Evolutionary conservation across 2,888 invertebrate genomes (phyloP).

Genomic region (Machimus rusticus): DNA sequence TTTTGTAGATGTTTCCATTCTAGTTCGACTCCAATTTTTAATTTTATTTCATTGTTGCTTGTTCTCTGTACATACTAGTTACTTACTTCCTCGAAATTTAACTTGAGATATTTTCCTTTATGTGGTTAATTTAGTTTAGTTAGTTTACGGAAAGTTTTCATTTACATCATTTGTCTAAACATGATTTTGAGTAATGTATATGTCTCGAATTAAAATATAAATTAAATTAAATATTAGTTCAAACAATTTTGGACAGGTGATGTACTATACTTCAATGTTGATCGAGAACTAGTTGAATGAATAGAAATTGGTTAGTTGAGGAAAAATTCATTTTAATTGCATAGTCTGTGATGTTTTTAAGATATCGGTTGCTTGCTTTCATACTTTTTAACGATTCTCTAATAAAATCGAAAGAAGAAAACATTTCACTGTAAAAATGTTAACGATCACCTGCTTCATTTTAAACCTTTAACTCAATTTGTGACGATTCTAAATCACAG

Average conservation of each 20-base stretch:
- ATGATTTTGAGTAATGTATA: neutral
- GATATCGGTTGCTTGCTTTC: no score
- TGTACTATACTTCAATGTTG: neutral
- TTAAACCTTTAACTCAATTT: neutral
- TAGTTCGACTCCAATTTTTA: constrained; percentile 6
- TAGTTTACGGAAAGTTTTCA: neutral
- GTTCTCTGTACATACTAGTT: neutral
- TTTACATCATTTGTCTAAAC: neutral
- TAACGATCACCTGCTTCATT: neutral
- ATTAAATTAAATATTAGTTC: neutral
- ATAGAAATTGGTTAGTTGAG: neutral
- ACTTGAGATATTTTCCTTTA: neutral
- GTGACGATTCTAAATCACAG: neutral
- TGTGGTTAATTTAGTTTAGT: neutral
- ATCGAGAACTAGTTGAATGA: neutral
- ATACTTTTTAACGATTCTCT: no score
- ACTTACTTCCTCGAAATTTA: neutral
- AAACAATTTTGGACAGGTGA: neutral
- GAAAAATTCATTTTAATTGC: no score
- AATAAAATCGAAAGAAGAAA: no score
- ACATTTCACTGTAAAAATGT: neutral
- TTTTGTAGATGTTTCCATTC: neutral
- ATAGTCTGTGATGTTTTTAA: no score
- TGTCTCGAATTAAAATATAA: neutral
- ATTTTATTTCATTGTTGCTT: neutral